Percentiles rank a stretch among this genome's conserved stretches.
These are phyloP conservation scores for Colostygia pectinataria DNA, from an alignment of 2,888 invertebrate genomes.

Conservation along the genomic window DNA sequence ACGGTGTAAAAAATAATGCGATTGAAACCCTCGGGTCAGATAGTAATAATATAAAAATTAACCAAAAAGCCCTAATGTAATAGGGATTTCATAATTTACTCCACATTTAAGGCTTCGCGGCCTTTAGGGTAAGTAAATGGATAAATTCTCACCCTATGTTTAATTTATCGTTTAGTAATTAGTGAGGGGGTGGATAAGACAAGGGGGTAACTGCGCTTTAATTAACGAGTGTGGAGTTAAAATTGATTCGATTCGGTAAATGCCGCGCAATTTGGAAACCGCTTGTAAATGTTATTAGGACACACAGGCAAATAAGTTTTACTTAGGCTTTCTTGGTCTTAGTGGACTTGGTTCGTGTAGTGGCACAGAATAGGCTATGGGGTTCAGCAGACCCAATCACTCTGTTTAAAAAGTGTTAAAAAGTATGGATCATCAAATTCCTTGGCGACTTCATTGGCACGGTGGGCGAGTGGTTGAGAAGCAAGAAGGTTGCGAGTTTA, in stretches of 20 bases:
- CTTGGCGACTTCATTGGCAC: no score
- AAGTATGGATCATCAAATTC: no score
- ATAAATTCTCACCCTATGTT: slow-evolving; percentile 30
- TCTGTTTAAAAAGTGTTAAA: no score
- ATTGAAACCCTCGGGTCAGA: no score
- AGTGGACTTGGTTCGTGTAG: no score
- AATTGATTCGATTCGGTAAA: slow-evolving; percentile 60
- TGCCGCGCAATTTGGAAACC: slow-evolving; percentile 51
- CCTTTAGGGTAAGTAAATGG: slow-evolving; percentile 25
- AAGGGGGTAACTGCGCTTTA: slow-evolving; percentile 49
- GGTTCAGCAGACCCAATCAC: no score
- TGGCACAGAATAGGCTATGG: no score
- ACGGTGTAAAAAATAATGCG: no score
- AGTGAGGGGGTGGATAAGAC: slow-evolving; percentile 38
- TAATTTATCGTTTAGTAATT: slow-evolving; percentile 51
- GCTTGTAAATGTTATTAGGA: slow-evolving; percentile 38
- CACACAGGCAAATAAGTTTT: slow-evolving; percentile 22
- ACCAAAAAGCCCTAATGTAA: slow-evolving; percentile 5
- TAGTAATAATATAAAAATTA: no score
- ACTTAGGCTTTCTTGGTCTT: no score
- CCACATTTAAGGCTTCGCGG: slow-evolving; percentile 12
- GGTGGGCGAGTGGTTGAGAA: no score
- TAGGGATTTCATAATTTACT: slow-evolving; percentile 3
- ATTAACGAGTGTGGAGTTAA: slow-evolving; percentile 54
- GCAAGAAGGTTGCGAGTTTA: no score